Conservation (phyloP, 2,888 invertebrate species). For the Latheticus oryzae region DNA sequence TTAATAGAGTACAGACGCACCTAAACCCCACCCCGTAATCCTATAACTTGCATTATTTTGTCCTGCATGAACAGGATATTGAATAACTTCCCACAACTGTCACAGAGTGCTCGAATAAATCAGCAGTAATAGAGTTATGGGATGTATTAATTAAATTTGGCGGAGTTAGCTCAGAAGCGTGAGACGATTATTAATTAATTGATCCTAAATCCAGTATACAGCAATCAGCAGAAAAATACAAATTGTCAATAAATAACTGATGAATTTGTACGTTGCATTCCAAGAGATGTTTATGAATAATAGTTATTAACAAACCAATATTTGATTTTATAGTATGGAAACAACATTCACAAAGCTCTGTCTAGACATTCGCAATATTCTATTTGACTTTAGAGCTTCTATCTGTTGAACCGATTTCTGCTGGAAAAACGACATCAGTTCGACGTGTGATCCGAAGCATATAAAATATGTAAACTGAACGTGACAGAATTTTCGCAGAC, state of each 20-base stretch:
- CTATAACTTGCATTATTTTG: conserved; percentile 37
- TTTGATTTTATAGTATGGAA: too few relatives aligned
- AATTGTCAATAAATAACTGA: too few relatives aligned
- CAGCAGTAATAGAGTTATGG: conserved; percentile 38
- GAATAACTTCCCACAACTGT: conserved; percentile 40
- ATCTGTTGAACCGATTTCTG: conserved; percentile 30
- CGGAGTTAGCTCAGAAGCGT: conserved; percentile 15
- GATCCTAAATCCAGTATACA: conserved; percentile 1
- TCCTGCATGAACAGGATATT: conserved; percentile 34
- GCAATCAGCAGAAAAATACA: too few relatives aligned
- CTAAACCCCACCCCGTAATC: conserved; percentile 16
- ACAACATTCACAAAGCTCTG: too few relatives aligned
- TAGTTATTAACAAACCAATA: too few relatives aligned
- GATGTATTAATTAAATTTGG: conserved; percentile 35
- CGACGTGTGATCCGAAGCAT: conserved; percentile 31
- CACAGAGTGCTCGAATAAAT: conserved; percentile 36
- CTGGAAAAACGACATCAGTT: conserved; percentile 28
- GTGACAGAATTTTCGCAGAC: conserved; percentile 36
- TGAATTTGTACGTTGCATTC: too few relatives aligned
- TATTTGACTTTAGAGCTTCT: conserved; percentile 18
- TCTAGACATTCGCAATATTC: too few relatives aligned
- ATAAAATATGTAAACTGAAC: conserved; percentile 40
- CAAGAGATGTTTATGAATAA: too few relatives aligned
- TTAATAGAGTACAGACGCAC: conserved; percentile 21
- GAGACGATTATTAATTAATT: conserved; percentile 15